These are phyloP conservation scores for Eulemur albifrons DNA, from an alignment of 2,797 vertebrate genomes.

Conservation along the genomic window DNA sequence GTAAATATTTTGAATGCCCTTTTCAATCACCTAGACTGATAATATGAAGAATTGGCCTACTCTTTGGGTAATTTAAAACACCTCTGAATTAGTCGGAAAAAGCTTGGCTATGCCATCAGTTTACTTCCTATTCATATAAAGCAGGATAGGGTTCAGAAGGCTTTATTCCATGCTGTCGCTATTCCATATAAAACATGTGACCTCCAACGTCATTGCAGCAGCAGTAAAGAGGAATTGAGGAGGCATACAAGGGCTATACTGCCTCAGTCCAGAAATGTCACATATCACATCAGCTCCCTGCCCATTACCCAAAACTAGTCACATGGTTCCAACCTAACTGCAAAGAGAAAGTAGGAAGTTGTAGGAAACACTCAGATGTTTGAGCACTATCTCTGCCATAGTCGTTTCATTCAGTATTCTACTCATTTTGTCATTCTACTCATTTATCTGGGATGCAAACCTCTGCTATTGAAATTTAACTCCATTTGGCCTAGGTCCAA, in stretches of 20 bases:
- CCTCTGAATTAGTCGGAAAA: neutral
- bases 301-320: conserved; percentile 13
- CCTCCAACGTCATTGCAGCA: neutral
- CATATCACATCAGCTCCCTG: neutral
- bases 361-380: neutral
- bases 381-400: neutral
- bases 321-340: neutral
- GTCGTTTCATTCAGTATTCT: neutral
- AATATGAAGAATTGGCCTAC: neutral
- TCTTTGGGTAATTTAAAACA: conserved; percentile 28
- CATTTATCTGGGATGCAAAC: neutral
- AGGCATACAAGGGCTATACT: neutral
- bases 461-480: neutral
- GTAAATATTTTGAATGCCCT: conserved; percentile 27
- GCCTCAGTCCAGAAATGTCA: neutral
- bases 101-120: neutral
- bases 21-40: conserved; percentile 8
- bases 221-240: neutral
- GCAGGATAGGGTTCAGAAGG: neutral
- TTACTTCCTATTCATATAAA: neutral
- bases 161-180: neutral
- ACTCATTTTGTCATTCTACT: neutral
- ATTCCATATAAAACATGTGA: neutral
- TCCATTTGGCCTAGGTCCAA: conserved; percentile 22
- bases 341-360: neutral